Percentiles rank a stretch among this genome's conserved stretches.
Evolutionary conservation across 2,113 vertebrate genomes (phyloP).

Genomic region (Thamnophis sirtalis): DNA sequence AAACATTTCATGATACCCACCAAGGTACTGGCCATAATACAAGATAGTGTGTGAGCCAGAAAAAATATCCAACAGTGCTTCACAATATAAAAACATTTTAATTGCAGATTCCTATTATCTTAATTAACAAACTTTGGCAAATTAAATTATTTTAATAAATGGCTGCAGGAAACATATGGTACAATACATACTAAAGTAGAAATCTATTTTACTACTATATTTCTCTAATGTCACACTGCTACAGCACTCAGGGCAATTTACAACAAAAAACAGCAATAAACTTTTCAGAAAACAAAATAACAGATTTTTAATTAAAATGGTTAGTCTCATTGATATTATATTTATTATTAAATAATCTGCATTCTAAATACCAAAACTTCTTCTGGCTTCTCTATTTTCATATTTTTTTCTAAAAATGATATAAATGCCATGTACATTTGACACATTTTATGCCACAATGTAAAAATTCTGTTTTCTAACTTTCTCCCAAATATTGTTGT

Average conservation of each 20-base stretch:
- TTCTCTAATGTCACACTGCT: neutral
- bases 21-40: neutral
- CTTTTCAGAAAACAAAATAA: neutral
- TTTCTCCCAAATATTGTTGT: neutral
- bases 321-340: neutral
- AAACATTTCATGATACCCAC: neutral
- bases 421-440: neutral
- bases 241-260: neutral
- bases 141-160: neutral
- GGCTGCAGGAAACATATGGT: neutral
- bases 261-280: neutral
- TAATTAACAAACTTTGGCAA: neutral
- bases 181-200: neutral
- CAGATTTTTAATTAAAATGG: neutral
- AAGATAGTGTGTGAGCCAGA: neutral
- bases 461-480: neutral
- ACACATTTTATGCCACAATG: neutral
- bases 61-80: neutral
- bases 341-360: neutral
- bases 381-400: neutral
- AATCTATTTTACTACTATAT: neutral
- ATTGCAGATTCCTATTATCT: neutral
- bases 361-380: neutral
- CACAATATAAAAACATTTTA: neutral
- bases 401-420: neutral